These are phyloP conservation scores for Nyctibius bracteatus DNA, from an alignment of 2,113 vertebrate species.

Conservation along the genomic window DNA sequence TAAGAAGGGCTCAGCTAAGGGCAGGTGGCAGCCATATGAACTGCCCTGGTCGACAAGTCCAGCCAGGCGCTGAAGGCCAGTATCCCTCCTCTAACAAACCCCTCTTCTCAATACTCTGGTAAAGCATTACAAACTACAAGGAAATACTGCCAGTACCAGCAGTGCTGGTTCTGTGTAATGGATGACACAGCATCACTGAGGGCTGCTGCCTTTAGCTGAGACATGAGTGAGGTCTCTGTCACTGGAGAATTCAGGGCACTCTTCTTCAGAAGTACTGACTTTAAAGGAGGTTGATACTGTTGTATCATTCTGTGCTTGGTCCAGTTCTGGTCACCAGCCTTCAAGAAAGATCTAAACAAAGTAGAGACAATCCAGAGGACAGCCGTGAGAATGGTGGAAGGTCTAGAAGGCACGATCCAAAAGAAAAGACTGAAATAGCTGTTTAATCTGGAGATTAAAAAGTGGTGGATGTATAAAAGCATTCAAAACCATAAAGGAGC, in stretches of 20 bases:
- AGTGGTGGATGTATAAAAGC: background rate
- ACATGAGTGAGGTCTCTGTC: background rate
- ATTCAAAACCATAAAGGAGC: background rate
- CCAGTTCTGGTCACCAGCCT: background rate
- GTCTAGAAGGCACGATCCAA: background rate
- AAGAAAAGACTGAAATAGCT: background rate
- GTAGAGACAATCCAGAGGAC: background rate
- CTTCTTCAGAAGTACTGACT: background rate
- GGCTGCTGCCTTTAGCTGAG: background rate
- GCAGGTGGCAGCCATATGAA: background rate
- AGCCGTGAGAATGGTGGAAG: background rate
- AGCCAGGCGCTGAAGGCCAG: background rate
- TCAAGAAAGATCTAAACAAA: background rate
- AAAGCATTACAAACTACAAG: background rate
- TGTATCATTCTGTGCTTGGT: background rate
- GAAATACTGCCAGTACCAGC: background rate
- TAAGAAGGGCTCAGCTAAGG: background rate
- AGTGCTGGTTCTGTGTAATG: accelerated
- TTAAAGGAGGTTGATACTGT: background rate
- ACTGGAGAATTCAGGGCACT: background rate
- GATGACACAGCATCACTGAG: background rate
- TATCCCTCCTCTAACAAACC: background rate
- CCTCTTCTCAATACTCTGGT: background rate
- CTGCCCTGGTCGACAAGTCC: background rate
- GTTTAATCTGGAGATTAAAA: background rate